Evolutionary conservation across 2,113 vertebrate species (phyloP).

Genomic region (Conger conger): DNA sequence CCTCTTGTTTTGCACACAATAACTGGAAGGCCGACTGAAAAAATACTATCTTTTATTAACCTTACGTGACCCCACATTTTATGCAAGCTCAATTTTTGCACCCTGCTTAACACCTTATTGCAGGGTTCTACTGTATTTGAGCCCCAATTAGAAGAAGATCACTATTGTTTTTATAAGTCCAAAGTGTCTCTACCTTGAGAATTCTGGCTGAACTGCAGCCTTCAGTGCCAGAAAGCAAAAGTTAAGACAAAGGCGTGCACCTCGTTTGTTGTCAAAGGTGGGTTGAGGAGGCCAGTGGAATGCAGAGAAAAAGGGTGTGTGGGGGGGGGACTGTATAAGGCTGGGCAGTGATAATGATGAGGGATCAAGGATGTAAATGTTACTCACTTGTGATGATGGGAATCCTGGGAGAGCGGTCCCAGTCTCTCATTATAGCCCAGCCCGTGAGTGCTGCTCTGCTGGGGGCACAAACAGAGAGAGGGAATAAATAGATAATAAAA

Average conservation of each 20-base stretch:
- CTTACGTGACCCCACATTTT: no score
- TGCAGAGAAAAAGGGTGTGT: constrained; percentile 7
- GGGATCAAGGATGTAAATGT: constrained; percentile 74
- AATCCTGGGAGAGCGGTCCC: constrained; percentile 70
- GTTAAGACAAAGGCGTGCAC: neutral
- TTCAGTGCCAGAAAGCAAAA: neutral
- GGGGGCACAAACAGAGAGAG: constrained; percentile 56
- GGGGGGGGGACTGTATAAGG: constrained; percentile 63
- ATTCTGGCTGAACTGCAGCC: no score
- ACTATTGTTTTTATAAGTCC: no score
- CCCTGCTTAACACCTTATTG: no score
- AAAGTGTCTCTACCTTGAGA: no score
- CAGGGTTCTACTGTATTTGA: no score
- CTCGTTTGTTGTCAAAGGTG: neutral
- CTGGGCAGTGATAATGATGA: constrained; percentile 73
- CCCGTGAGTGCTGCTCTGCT: constrained; percentile 63
- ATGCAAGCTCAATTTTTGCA: no score
- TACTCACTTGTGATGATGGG: constrained; percentile 81
- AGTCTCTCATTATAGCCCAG: constrained; percentile 68
- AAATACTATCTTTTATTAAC: no score
- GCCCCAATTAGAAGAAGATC: no score
- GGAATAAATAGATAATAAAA: constrained; percentile 73
- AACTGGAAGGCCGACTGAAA: no score
- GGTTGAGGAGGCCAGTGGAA: constrained; percentile 28
- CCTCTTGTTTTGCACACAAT: no score